A percentile compares a stretch with the other conserved stretches of the same genome.
Evolutionary conservation across 1,140 invertebrate species (phyloP).

Genomic region (Zaprionus gabonicus): DNA sequence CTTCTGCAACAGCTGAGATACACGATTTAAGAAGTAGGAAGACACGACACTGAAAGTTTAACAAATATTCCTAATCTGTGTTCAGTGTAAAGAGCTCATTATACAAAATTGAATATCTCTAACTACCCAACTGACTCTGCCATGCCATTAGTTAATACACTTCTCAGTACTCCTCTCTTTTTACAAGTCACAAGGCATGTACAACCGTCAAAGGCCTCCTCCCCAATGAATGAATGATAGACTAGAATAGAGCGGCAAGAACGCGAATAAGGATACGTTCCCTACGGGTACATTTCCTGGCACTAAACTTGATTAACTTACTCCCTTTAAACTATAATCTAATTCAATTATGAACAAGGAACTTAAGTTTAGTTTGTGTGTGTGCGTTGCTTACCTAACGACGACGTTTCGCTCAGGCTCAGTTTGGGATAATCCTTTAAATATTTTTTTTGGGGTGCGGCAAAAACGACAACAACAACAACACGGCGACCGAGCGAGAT

Average conservation of each 20-base stretch:
- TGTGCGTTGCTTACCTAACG: conserved; percentile 52
- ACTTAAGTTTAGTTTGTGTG: not conserved
- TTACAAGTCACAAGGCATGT: not conserved
- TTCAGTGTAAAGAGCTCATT: too few relatives aligned
- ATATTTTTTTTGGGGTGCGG: conserved; percentile 66
- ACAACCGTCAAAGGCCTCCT: not conserved
- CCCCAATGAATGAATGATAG: conserved; percentile 51
- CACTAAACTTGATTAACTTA: conserved; percentile 6
- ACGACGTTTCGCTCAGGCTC: conserved; percentile 32
- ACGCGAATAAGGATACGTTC: not conserved
- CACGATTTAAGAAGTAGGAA: not conserved
- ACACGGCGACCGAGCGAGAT: not conserved
- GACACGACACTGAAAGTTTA: too few relatives aligned
- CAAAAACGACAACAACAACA: conserved; percentile 48
- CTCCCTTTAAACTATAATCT: conserved; percentile 1
- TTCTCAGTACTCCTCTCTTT: not conserved
- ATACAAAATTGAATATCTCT: not conserved
- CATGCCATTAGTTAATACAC: not conserved
- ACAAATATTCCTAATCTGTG: too few relatives aligned
- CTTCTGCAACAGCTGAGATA: not conserved
- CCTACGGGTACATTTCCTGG: not conserved
- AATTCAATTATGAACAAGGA: conserved; percentile 26
- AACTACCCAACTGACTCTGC: not conserved
- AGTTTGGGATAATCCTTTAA: conserved; percentile 70
- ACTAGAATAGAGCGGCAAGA: conserved; percentile 18